Base-by-base conservation (phyloP, 2,113 vertebrate species). In the Hydrochoerus hydrochaeris region DNA sequence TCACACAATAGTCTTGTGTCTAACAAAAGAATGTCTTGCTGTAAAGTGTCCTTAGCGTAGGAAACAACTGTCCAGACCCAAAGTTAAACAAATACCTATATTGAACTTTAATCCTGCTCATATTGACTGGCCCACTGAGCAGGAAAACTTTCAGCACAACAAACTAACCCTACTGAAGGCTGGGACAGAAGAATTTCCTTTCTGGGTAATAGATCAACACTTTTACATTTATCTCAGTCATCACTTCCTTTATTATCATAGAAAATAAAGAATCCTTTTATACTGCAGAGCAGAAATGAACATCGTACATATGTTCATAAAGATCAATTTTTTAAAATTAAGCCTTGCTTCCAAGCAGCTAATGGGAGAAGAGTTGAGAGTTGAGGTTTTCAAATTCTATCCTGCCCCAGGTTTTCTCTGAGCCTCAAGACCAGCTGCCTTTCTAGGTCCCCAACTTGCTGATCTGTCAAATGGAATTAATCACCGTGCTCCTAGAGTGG, bases 271-370 rank as follows among this genome's bases (percentile, higher is more conserved):
- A 88, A 62, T 38, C 9, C 16, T 81, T 78, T 88, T 22, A 44
- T 82, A 60, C 52, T 80, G 28, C n/a, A 83, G 26, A 73, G n/a
- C 46, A 75, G 26, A 95, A 92, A 88, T 94, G 24, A 95, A 85
- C 32, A 24, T 3, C 67, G 28, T 41, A 6, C 80, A 41, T 58
- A 75, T 67, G 41, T 91, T 96, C 54, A 22, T 35, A 83, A 85
- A 73, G 82, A 85, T 46, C 20, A 10, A 52, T 52, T 95, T 91
- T 62, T n/a, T 0, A 7, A 81, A 90, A 46, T 89, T 54, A 75
- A 85, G 92, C 58, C 65, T 62, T 85, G 26, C 54, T 89, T 60
- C 85, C 81, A 85, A 2, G 75, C 58, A 54, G 16, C 85, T 90
- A 78, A 81, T 49, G 65, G 87, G 58, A 80, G n/a, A 85, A 49